Evolutionary conservation across 64 coral and sea anemone genomes (phyloP), one percentile per base, ranked within the genome.

Genomic region (Hydrozoanthus tunicans): DNA sequence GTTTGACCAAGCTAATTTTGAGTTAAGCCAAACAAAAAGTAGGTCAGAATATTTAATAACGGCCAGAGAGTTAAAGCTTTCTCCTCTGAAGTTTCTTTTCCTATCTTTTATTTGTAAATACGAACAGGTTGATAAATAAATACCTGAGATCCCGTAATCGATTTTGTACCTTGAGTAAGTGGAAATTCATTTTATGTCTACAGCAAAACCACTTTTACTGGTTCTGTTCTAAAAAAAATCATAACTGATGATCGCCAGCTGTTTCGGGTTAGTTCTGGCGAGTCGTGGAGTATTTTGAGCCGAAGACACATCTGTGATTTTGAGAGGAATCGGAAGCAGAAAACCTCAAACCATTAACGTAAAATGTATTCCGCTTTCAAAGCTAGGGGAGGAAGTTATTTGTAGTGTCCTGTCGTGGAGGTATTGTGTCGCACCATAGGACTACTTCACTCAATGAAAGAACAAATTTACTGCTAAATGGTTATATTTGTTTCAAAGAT

Each of bases 381-480:
- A 27, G 58, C 27, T 32, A 76, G 69, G 66, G 69, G 69, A 88
- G 55, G 68, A 56, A 88, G 53, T 25, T 63, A 73, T 58, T 88
- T 60, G n/a, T 9, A 88, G 68, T 57, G 23, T 58, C 84, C 84
- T 88, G 84, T 61, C 74, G 67, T 88, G 69, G 84, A 88, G 51
- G 53, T 56, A 88, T 88, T 88, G 84, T 88, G 17, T 11, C 74
- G 56, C 84, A 74, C 84, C 84, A 74, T 88, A 73, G 84, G 84
- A 56, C 70, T 70, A 56, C 84, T 67, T 14, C 70, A 60, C 51
- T 60, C 56, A 88, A 59, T 88, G 84, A 88, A 88, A 88, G 53
- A 88, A 59, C 69, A 55, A 73, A 73, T 88, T 88, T 88, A 73
- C 84, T 88, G 69, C 60, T 74, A 88, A 85, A 88, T 59, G 84